phyloP scores from a whole-genome alignment of 2,888 invertebrate species.

The Drosophila paranaensis region DNA sequence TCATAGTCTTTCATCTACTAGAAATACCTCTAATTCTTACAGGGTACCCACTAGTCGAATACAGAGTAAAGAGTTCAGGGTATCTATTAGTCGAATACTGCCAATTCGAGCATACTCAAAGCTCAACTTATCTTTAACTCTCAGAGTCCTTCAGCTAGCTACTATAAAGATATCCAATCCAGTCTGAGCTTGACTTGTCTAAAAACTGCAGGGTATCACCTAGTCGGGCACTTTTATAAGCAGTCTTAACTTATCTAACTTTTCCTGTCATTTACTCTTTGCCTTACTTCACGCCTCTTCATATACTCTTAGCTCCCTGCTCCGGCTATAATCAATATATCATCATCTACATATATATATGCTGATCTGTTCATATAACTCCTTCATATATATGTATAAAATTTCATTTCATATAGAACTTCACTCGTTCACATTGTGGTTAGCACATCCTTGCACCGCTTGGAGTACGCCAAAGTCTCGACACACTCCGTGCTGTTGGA shows the following conservation, averaged over 20 bases:
- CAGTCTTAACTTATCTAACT: too few relatives aligned
- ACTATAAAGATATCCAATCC: neutral
- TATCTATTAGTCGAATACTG: too few relatives aligned
- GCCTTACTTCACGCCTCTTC: too few relatives aligned
- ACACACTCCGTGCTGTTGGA: slow-evolving; percentile 64
- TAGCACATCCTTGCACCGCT: slow-evolving; percentile 71
- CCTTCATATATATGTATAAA: neutral
- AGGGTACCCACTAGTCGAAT: too few relatives aligned
- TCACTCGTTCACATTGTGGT: slow-evolving; percentile 64
- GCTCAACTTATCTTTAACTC: too few relatives aligned
- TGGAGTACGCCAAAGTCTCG: slow-evolving; percentile 66
- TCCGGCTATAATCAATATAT: neutral
- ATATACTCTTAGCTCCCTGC: too few relatives aligned
- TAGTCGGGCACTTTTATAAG: neutral
- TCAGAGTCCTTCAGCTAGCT: neutral
- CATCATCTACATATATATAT: too few relatives aligned
- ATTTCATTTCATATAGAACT: too few relatives aligned
- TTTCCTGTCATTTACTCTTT: too few relatives aligned
- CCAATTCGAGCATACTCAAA: too few relatives aligned
- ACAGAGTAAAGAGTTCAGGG: too few relatives aligned
- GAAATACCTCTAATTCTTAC: neutral
- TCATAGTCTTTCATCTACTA: neutral
- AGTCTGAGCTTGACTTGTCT: neutral
- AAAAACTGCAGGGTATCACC: neutral
- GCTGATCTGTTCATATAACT: slow-evolving; percentile 2